A percentile compares a stretch with the other conserved stretches of the same genome.
These are phyloP conservation scores for Polietes domitor DNA, from an alignment of 2,888 invertebrate genomes.

Conservation along the genomic window DNA sequence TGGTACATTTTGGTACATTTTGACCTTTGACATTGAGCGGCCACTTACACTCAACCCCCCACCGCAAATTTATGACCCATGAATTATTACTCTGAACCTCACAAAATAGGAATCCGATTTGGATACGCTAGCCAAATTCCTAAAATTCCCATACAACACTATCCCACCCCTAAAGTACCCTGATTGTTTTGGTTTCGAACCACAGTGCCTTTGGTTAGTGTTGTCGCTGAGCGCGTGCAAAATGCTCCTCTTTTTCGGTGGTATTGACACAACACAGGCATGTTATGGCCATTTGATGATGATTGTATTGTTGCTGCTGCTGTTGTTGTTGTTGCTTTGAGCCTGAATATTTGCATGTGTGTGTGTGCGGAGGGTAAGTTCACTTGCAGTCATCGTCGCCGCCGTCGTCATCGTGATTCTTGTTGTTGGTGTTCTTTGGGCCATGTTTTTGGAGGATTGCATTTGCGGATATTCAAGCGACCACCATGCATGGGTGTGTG, in stretches of 20 bases:
- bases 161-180: no score
- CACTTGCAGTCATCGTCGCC: slow-evolving; percentile 42
- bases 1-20: no score
- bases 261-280: slow-evolving; percentile 42
- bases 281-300: slow-evolving; percentile 26
- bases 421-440: slow-evolving; percentile 25
- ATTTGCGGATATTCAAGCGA: no score
- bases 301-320: background rate
- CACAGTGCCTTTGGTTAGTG: slow-evolving; percentile 24
- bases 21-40: no score
- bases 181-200: background rate
- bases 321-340: background rate
- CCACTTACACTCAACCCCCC: no score
- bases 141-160: no score
- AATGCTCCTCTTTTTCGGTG: slow-evolving; percentile 52
- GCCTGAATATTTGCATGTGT: slow-evolving; percentile 21
- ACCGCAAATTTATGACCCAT: no score
- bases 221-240: slow-evolving; percentile 59
- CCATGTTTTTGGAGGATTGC: slow-evolving; percentile 66
- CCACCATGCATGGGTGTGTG: slow-evolving; percentile 27
- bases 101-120: no score
- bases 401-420: slow-evolving; percentile 23
- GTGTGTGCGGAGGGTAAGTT: slow-evolving; percentile 30
- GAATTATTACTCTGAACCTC: no score
- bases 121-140: no score